These are phyloP conservation scores for Protosalanx chinensis DNA, from an alignment of 2,797 vertebrate species.

Conservation along the genomic window DNA sequence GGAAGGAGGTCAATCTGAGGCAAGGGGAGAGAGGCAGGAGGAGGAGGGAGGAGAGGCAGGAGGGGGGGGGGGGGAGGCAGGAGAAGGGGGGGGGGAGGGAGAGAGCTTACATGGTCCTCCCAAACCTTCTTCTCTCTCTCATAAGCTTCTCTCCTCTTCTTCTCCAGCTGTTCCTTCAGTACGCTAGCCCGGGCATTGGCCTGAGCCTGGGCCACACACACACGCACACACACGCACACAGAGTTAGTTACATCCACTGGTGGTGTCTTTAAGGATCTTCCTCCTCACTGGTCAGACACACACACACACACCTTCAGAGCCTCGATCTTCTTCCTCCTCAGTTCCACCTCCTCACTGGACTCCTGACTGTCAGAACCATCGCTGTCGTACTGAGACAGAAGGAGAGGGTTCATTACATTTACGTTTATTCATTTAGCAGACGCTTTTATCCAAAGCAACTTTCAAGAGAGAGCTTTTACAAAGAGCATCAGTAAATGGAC, in stretches of 20 bases:
- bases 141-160: conserved; percentile 87
- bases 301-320: conserved; percentile 79
- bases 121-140: conserved; percentile 90
- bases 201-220: conserved; percentile 76
- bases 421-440: no score
- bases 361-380: conserved; percentile 82
- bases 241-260: not conserved
- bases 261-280: no score
- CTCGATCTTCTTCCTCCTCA: conserved; percentile 86
- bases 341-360: conserved; percentile 81
- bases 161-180: conserved; percentile 91
- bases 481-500: not conserved
- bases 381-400: conserved; percentile 75
- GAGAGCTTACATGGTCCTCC: conserved; percentile 89
- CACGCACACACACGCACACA: conserved; percentile 7
- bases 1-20: not conserved
- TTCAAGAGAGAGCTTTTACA: no score
- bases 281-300: no score
- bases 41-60: not conserved
- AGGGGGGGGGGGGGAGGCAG: not conserved
- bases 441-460: no score
- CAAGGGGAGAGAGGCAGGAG: not conserved
- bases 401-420: not conserved
- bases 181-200: conserved; percentile 86
- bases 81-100: not conserved